phyloP scores from a whole-genome alignment of 2,113 vertebrate genomes.

The Stigmatopora nigra region DNA sequence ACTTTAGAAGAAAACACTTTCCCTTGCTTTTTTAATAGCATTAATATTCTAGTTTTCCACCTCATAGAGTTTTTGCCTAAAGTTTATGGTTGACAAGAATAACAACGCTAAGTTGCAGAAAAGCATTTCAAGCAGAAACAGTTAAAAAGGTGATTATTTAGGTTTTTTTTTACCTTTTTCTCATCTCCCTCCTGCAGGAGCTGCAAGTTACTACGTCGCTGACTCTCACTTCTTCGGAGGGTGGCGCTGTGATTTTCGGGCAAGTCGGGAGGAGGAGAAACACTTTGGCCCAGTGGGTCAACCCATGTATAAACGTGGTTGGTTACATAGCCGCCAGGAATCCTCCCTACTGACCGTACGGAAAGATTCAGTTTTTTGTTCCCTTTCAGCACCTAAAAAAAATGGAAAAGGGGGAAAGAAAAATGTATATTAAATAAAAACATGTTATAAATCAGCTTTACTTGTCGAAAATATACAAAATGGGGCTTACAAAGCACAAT shows the following conservation, averaged over 20 bases:
- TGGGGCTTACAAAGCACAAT: too few species aligned
- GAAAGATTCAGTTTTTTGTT: constrained; percentile 89
- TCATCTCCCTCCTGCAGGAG: constrained; percentile 90
- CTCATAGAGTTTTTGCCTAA: background rate
- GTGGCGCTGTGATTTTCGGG: constrained; percentile 74
- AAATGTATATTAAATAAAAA: background rate
- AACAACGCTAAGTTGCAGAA: background rate
- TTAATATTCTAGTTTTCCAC: constrained; percentile 4
- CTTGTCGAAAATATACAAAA: constrained; percentile 2
- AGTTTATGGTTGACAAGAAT: background rate
- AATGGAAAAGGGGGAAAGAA: background rate
- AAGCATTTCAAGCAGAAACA: background rate
- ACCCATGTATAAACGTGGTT: constrained; percentile 99
- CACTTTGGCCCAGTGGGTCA: constrained; percentile 86
- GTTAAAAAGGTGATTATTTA: background rate
- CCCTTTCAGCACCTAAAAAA: constrained; percentile 84
- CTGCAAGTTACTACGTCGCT: constrained; percentile 83
- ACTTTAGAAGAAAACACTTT: background rate
- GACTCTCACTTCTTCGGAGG: constrained; percentile 69
- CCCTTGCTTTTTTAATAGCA: constrained; percentile 2
- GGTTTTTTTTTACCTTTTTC: constrained; percentile 82
- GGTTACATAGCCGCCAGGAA: constrained; percentile 89
- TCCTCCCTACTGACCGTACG: constrained; percentile 84
- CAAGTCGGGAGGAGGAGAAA: constrained; percentile 81
- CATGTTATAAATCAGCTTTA: background rate